phyloP scores from a whole-genome alignment of 2,888 invertebrate genomes.

The Dryocosmus kuriphilus region DNA sequence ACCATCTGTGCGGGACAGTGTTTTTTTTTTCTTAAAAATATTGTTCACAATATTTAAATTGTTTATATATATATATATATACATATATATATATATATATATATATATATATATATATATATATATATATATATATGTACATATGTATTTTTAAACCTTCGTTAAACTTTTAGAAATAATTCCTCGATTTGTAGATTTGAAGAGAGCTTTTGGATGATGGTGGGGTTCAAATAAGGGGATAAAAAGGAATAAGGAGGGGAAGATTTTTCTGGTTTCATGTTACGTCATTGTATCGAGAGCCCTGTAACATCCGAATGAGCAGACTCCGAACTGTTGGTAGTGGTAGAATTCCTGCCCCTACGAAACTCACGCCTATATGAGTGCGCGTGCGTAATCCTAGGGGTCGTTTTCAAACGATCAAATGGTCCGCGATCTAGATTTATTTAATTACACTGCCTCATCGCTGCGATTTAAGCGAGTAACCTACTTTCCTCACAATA shows the following conservation, averaged over 20 bases:
- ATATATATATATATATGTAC: too few relatives aligned
- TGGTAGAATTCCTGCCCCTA: slow-evolving; percentile 53
- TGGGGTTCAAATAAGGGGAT: slow-evolving; percentile 16
- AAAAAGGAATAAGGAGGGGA: slow-evolving; percentile 56
- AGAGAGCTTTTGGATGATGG: slow-evolving; percentile 5
- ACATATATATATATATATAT: too few relatives aligned
- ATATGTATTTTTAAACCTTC: too few relatives aligned
- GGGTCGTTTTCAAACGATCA: slow-evolving; percentile 62
- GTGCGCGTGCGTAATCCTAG: slow-evolving; percentile 57
- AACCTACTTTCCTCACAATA: slow-evolving; percentile 17
- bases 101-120: too few relatives aligned
- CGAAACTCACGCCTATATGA: slow-evolving; percentile 55
- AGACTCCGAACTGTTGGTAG: slow-evolving; percentile 55
- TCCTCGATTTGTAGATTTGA: slow-evolving; percentile 5
- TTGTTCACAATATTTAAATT: too few relatives aligned
- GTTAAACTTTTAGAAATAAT: slow-evolving; percentile 15
- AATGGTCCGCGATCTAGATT: slow-evolving; percentile 58
- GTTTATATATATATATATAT: too few relatives aligned
- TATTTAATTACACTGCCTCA: slow-evolving; percentile 37
- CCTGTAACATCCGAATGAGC: slow-evolving; percentile 65
- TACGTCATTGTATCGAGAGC: slow-evolving; percentile 69
- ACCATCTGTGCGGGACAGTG: too few relatives aligned
- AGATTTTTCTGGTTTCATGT: slow-evolving; percentile 67
- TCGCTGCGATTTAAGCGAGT: slow-evolving; percentile 26
- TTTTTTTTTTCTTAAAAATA: too few relatives aligned